These are phyloP conservation scores for Paguma larvata DNA, from an alignment of 2,797 vertebrate genomes.

Conservation along the genomic window DNA sequence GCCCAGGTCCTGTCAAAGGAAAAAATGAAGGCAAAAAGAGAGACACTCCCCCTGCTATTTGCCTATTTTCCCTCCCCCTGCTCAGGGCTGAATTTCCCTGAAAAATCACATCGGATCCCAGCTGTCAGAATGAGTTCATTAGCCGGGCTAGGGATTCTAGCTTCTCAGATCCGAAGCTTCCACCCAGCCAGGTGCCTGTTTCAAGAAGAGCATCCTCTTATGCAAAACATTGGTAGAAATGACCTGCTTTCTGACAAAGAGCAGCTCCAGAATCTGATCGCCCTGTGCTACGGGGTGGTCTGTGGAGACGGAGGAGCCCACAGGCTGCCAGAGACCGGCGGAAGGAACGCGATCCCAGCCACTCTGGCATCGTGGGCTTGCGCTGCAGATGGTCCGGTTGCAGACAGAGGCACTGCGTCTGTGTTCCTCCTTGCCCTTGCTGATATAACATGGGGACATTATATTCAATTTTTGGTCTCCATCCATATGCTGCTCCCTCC, in stretches of 20 bases:
- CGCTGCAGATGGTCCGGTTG: conserved; percentile 77
- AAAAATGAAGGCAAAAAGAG: neutral
- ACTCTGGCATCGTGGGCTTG: neutral
- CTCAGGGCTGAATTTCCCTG: neutral
- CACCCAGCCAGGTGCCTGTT: neutral
- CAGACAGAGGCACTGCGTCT: conserved; percentile 50
- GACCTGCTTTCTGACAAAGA: neutral
- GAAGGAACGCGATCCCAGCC: neutral
- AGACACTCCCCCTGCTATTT: neutral
- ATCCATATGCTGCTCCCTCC: conserved; percentile 84
- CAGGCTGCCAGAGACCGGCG: accelerated
- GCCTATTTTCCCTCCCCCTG: neutral
- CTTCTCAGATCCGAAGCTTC: neutral
- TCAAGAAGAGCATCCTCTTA: neutral
- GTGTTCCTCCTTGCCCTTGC: conserved; percentile 76
- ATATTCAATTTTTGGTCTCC: conserved; percentile 80
- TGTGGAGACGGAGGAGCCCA: accelerated
- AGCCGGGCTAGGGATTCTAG: neutral
- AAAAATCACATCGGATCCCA: neutral
- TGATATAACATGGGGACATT: conserved; percentile 58
- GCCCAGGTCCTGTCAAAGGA: neutral
- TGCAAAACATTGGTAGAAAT: accelerated
- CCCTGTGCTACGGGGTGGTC: accelerated
- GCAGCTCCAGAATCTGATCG: neutral
- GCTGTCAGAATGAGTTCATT: conserved; percentile 1